These are phyloP conservation scores for Panonychus citri DNA, from an alignment of 1,140 invertebrate species.

Conservation along the genomic window DNA sequence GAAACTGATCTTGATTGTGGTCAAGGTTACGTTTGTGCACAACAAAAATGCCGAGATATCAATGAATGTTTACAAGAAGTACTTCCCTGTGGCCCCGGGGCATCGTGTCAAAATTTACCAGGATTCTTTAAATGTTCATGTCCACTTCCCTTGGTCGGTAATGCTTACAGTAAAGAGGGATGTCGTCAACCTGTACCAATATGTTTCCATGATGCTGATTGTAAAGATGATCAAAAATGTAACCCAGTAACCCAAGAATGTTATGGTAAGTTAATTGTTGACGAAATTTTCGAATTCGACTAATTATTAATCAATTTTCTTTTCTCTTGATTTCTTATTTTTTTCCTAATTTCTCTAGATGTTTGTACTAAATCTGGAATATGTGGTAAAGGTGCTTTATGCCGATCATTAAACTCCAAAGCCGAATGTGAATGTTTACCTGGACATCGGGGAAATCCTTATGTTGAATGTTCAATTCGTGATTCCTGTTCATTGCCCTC, in stretches of 20 bases:
- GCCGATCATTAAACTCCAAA: slow-evolving; percentile 36
- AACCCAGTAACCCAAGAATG: slow-evolving; percentile 60
- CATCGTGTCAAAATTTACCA: slow-evolving; percentile 37
- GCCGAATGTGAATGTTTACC: slow-evolving; percentile 51
- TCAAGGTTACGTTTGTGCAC: slow-evolving; percentile 22
- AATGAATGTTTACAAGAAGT: slow-evolving; percentile 32
- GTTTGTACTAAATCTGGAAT: too few relatives aligned
- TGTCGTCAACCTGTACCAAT: slow-evolving; percentile 19
- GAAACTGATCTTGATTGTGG: slow-evolving; percentile 22
- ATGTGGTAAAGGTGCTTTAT: slow-evolving; percentile 35
- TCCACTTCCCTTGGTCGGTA: slow-evolving; percentile 48
- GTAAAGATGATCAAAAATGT: slow-evolving; percentile 57
- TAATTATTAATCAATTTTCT: too few relatives aligned
- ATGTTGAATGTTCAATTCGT: slow-evolving; percentile 56
- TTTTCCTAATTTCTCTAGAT: too few relatives aligned
- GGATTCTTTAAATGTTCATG: slow-evolving; percentile 58
- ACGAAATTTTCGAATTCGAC: too few relatives aligned
- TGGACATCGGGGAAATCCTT: slow-evolving; percentile 48
- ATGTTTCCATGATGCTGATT: slow-evolving; percentile 71
- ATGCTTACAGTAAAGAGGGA: slow-evolving; percentile 36
- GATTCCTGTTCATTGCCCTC: slow-evolving; percentile 17
- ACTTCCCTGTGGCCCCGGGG: slow-evolving; percentile 13
- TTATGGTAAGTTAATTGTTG: slow-evolving; percentile 5
- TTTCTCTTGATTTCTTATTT: too few relatives aligned
- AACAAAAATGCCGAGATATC: slow-evolving; percentile 31